Conservation (phyloP, 2,113 vertebrate genomes). For the Ovis aries region DNA sequence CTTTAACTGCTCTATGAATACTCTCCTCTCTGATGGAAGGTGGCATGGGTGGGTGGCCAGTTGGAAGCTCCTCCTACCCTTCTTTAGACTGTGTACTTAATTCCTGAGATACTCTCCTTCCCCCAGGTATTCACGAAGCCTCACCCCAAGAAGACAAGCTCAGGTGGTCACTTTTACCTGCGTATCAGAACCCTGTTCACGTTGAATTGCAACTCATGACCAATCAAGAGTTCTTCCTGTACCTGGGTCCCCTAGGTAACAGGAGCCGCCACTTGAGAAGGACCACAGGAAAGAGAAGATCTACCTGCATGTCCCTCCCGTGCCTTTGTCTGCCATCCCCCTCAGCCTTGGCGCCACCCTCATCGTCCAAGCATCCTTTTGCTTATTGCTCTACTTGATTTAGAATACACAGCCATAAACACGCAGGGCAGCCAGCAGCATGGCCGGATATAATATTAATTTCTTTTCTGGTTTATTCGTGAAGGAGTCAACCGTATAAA, state of each 20-base stretch:
- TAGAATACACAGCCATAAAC: conserved; percentile 30
- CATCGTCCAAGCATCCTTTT: not conserved
- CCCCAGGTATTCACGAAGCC: not conserved
- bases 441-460: conserved; percentile 27
- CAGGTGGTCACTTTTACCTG: not conserved
- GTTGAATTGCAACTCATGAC: not conserved
- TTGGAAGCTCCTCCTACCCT: not conserved
- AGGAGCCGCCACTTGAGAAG: not conserved
- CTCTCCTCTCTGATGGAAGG: not conserved
- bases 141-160: not conserved
- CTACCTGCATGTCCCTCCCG: fast-evolving
- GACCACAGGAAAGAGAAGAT: not conserved
- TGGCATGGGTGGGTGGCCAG: not conserved
- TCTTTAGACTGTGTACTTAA: not conserved
- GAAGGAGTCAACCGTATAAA: conserved; percentile 54
- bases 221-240: not conserved
- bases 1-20: not conserved
- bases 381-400: not conserved
- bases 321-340: not conserved
- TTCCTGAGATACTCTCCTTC: not conserved
- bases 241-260: conserved; percentile 49
- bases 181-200: not conserved
- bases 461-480: conserved; percentile 56
- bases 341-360: not conserved
- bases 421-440: not conserved